Conservation (phyloP, 2,113 vertebrate species). For the Anolis sagrei region DNA sequence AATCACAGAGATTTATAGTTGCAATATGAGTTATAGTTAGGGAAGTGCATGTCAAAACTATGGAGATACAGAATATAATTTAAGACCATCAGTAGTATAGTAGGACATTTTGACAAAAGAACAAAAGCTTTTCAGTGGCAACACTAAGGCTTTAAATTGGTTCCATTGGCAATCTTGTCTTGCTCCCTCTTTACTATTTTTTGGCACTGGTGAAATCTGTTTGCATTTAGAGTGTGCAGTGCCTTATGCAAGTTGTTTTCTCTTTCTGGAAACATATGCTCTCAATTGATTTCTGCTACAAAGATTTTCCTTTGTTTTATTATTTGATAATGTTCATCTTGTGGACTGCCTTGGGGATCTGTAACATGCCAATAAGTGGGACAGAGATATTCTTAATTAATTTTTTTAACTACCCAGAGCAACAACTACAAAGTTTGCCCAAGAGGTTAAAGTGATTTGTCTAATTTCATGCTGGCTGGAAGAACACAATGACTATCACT, state of each 20-base stretch:
- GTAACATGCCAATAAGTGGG: not conserved
- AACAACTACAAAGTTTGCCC: not conserved
- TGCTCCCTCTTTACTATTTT: not conserved
- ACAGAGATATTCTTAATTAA: not conserved
- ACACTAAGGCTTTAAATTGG: too few relatives aligned
- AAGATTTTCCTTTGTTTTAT: not conserved
- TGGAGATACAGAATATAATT: not conserved
- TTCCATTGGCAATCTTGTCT: not conserved
- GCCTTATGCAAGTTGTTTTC: not conserved
- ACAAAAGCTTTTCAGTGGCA: too few relatives aligned
- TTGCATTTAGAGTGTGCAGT: not conserved
- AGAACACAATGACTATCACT: not conserved
- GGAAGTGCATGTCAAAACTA: not conserved
- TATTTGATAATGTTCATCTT: not conserved
- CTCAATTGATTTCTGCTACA: not conserved
- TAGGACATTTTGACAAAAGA: too few relatives aligned
- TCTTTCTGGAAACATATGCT: not conserved
- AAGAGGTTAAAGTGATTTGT: not conserved
- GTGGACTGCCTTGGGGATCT: not conserved
- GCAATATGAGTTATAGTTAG: not conserved
- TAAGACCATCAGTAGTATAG: not conserved
- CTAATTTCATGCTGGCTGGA: not conserved
- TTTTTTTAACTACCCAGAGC: not conserved
- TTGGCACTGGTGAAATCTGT: not conserved
- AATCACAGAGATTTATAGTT: constrained; percentile 24